A percentile compares a stretch with the other conserved stretches of the same genome.
Evolutionary conservation across 2,888 invertebrate genomes (phyloP).

Genomic region (Thecocarcelia acutangulata): DNA sequence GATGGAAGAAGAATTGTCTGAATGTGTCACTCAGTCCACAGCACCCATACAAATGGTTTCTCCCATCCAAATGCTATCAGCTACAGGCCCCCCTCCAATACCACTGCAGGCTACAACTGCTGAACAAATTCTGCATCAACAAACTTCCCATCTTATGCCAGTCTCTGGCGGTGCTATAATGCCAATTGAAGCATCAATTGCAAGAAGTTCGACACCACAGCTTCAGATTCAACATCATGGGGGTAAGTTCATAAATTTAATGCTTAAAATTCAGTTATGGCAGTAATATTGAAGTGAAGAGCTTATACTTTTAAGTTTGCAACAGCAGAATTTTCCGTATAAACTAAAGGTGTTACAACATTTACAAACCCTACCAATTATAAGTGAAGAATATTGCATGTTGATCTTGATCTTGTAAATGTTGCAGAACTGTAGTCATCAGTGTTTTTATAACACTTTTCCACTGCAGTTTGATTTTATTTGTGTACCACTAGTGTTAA

Average conservation of each 20-base stretch:
- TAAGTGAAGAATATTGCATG: no score
- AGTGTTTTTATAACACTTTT: no score
- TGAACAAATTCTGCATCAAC: conserved; percentile 70
- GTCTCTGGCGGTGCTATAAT: conserved; percentile 57
- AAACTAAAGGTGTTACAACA: no score
- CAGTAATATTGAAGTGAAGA: no score
- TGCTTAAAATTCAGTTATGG: conserved; percentile 11
- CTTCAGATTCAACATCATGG: conserved; percentile 58
- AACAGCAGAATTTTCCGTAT: no score
- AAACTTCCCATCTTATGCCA: conserved; percentile 74
- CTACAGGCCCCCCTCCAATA: conserved; percentile 52
- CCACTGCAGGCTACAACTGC: conserved; percentile 53
- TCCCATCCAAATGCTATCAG: conserved; percentile 71
- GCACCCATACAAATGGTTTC: conserved; percentile 70
- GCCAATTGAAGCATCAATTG: conserved; percentile 58
- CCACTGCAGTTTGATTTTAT: no score
- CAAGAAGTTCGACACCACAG: conserved; percentile 53
- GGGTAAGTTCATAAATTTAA: conserved; percentile 59
- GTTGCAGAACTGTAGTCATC: no score
- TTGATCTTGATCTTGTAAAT: no score
- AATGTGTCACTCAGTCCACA: conserved; percentile 60
- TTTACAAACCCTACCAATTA: no score
- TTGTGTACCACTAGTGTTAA: no score
- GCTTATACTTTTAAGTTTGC: no score
- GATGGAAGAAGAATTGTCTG: conserved; percentile 65